phyloP scores from a whole-genome alignment of 53 echinoderm and acorn worm genomes.

The Pentamera pediparva region DNA sequence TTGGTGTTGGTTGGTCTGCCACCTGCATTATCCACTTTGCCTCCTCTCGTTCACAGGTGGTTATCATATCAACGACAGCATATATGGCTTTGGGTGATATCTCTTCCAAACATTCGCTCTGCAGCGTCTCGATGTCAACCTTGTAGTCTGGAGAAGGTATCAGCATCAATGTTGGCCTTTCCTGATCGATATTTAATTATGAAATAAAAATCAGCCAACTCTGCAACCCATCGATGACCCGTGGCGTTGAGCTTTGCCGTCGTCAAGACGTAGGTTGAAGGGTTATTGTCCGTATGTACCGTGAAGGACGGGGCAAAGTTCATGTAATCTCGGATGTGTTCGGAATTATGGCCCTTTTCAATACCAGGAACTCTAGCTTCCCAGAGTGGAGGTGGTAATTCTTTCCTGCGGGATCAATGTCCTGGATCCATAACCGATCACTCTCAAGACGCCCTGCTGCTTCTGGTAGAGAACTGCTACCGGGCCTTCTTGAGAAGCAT shows the following conservation, averaged over 20 bases:
- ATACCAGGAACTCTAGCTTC: conserved; percentile 52
- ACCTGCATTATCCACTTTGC: neutral
- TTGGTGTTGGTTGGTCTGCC: neutral
- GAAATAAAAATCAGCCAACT: conserved; percentile 48
- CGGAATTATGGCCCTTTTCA: conserved; percentile 53
- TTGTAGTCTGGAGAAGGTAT: conserved; percentile 30
- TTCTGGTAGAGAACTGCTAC: conserved; percentile 54
- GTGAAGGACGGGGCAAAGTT: conserved; percentile 39
- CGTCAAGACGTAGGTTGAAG: conserved; percentile 50
- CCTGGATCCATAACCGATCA: conserved; percentile 50
- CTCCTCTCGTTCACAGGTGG: neutral
- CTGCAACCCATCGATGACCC: conserved; percentile 51
- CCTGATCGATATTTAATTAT: conserved; percentile 45
- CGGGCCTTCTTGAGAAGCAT: conserved; percentile 50
- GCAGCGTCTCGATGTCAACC: no score
- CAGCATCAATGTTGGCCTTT: conserved; percentile 29
- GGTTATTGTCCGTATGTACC: conserved; percentile 57
- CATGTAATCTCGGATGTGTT: conserved; percentile 49
- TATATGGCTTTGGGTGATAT: neutral
- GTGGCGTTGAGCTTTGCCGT: conserved; percentile 51
- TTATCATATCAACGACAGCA: no score
- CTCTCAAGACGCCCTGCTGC: conserved; percentile 27
- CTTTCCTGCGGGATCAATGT: conserved; percentile 47
- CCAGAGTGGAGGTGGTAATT: conserved; percentile 59
- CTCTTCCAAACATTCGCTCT: no score